Base-by-base conservation (phyloP, 2,113 vertebrate genomes). In the Pardalotus punctatus region DNA sequence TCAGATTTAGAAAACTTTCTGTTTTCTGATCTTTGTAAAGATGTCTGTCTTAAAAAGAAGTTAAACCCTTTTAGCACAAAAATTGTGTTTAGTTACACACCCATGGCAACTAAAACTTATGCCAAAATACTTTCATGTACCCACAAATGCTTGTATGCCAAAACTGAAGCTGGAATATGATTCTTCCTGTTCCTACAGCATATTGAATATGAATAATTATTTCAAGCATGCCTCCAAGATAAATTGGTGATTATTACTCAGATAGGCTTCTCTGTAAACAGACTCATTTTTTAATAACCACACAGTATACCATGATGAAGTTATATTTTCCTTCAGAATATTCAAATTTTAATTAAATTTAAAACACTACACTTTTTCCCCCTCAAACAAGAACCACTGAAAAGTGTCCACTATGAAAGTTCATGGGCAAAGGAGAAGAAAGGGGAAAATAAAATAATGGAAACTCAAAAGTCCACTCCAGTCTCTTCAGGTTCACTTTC, bases 41-140 rank as follows among this genome's bases (percentile, higher is more conserved):
- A 92, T 2, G 84, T 43, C 20, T 50, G 48, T 92, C 51, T 93
- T 88, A 91, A 94, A 89, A 96, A 86, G 87, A 82, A 43, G 23
- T 83, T 61, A 90, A 93, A 60, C 5, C 12, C 24, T 84, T 64
- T 35, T 24, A 74, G 43, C 22, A 65, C 4, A 81, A 60, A 62
- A 76, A 54, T 29, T 58, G 3, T 70, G 35, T 27, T 93, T 78
- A 81, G 60, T 85, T 91, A 66, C 70, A 70, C 8, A 15, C 56
- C 81, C 64, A 94, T 77, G 78, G 81, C 91, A 88, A 88, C 90
- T 80, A 24, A 95, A 64, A 84, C 47, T 48, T 31, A 29, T 93
- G 81, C 53, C 95, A 96, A 96, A 96, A 96, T 66, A 21, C 61
- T 69, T 86, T 92, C 83, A 93, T 22, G 45, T 91, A 86, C 53